A percentile compares a stretch with the other conserved stretches of the same genome.
These are phyloP conservation scores for Epinotia bilunana DNA, from an alignment of 2,888 invertebrate genomes.

Conservation along the genomic window DNA sequence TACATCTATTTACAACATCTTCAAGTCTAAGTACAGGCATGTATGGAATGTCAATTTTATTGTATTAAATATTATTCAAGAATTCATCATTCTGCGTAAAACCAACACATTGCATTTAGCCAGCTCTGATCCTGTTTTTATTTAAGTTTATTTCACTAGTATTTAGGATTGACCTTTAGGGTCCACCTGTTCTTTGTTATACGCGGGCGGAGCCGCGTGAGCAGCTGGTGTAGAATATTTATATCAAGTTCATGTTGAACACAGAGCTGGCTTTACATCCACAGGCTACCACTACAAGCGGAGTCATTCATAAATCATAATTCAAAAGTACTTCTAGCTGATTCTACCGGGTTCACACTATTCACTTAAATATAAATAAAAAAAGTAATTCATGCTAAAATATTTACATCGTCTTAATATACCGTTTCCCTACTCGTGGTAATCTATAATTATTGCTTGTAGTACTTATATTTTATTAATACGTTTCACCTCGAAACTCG, in stretches of 20 bases:
- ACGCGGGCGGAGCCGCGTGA: too few relatives aligned
- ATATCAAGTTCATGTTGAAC: not conserved
- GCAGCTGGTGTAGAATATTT: too few relatives aligned
- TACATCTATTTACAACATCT: slow-evolving; percentile 75
- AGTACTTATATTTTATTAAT: slow-evolving; percentile 40
- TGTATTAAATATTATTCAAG: slow-evolving; percentile 30
- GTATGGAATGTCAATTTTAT: slow-evolving; percentile 55
- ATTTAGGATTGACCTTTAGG: too few relatives aligned
- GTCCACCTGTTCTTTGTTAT: too few relatives aligned
- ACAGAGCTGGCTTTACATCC: slow-evolving; percentile 3
- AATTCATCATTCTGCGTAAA: slow-evolving; percentile 20
- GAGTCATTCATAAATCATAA: slow-evolving; percentile 54
- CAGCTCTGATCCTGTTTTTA: not conserved
- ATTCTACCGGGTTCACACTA: slow-evolving; percentile 63
- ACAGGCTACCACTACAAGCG: slow-evolving; percentile 47
- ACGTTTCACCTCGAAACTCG: slow-evolving; percentile 11
- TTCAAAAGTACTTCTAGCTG: slow-evolving; percentile 67
- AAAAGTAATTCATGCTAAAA: slow-evolving; percentile 69
- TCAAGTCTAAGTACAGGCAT: slow-evolving; percentile 72
- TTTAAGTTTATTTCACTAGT: not conserved
- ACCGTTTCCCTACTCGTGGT: slow-evolving; percentile 60
- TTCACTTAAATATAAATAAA: slow-evolving; percentile 63
- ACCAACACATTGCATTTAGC: slow-evolving; percentile 22
- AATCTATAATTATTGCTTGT: slow-evolving; percentile 63
- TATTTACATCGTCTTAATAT: slow-evolving; percentile 67